Percentiles rank a stretch among this genome's conserved stretches.
These are phyloP conservation scores for Synaphobranchus kaupii DNA, from an alignment of 2,797 vertebrate species.

Conservation along the genomic window DNA sequence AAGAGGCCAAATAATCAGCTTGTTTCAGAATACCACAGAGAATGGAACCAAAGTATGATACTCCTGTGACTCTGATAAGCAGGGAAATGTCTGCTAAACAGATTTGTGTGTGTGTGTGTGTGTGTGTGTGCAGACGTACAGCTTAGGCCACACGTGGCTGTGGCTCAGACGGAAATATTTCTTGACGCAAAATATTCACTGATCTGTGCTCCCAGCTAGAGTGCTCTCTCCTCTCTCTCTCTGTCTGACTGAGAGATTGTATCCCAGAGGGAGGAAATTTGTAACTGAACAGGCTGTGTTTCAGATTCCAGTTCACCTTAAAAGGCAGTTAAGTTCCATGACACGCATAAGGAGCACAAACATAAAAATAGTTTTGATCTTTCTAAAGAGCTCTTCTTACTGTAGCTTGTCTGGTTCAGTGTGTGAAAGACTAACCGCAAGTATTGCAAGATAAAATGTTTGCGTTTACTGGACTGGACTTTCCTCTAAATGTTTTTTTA, in stretches of 20 bases:
- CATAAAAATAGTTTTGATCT: background rate
- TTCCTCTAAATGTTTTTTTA: background rate
- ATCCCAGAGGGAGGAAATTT: background rate
- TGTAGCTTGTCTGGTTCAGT: background rate
- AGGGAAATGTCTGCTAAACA: background rate
- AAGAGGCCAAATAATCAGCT: background rate
- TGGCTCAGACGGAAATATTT: constrained; percentile 17
- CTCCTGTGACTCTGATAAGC: constrained; percentile 7
- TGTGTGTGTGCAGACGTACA: background rate
- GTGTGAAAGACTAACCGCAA: background rate
- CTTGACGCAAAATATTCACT: constrained; percentile 6
- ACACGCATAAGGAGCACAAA: background rate
- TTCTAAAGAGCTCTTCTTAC: background rate
- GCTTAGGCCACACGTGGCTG: background rate
- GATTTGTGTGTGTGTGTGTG: background rate
- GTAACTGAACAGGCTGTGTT: background rate
- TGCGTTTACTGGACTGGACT: background rate
- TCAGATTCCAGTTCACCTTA: constrained; percentile 9
- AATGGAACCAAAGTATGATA: background rate
- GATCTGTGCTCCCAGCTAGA: background rate
- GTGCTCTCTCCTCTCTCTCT: background rate
- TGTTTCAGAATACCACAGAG: background rate
- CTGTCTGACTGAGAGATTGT: background rate
- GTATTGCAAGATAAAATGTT: background rate
- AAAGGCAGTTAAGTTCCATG: background rate